Evolutionary conservation across 2,113 vertebrate species (phyloP), one percentile per base, ranked within the genome.

Genomic region (Halcyon senegalensis): DNA sequence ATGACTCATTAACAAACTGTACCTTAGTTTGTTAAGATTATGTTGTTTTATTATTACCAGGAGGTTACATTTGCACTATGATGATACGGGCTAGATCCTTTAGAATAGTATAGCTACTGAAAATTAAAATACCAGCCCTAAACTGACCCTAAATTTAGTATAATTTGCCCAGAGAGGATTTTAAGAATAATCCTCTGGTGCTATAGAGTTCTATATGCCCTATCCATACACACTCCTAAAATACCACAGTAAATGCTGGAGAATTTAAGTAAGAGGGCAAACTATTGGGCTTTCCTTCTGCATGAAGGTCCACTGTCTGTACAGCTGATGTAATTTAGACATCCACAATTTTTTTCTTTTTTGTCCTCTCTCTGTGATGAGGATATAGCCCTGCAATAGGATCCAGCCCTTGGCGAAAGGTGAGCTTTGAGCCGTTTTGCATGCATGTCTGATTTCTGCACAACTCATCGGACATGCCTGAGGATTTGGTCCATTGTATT

Each of bases 41-140:
- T 80, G 25, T 89, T 94, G 70, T 74, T 95, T 93, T 94, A 80
- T 46, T 80, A 73, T 68, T 96, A 66, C 64, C 79, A 83, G 67
- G 91, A 91, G 75, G 78, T 90, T 96, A 94, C 66, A 89, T 97
- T 98, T 98, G 98, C 98, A 97, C 94, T 97, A 93, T 88, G 81
- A 89, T 93, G 76, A 91, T 96, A 88, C 70, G 66, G 60, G 74
- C 84, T 92, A 90, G 68, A 82, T 91, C 73, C 79, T 91, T 44
- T 93, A 75, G 64, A 94, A 67, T 70, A 78, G 43, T 68, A 44
- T 59, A 92, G 91, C 66, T 87, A 51, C 51, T 84, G 64, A 91
- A 94, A 87, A 73, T 30, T 62, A 72, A 93, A 85, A 68, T 79
- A 77, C 43, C 46, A 73, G 39, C 58, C 76, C 91, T 82, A 80